Base-by-base conservation (phyloP, 2,888 invertebrate genomes). In the Epirrhoe tristata region DNA sequence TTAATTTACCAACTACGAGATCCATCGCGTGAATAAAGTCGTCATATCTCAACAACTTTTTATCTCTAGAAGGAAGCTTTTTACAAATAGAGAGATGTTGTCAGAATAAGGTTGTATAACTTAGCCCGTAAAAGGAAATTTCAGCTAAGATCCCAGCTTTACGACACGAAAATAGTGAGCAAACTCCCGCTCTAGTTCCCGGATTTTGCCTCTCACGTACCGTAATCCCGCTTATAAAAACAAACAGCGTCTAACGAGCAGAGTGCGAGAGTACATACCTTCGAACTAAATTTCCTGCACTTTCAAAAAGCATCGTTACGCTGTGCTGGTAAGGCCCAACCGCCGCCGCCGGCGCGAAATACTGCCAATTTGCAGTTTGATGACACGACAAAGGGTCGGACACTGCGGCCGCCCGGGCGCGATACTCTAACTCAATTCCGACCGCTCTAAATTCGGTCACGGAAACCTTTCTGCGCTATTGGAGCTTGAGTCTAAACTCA, bases 341-440 rank as follows among this genome's bases (percentile, higher is more conserved):
- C 58, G 74, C 69, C 57, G 64, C 66, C 72, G 69, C 70, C 67
- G 73, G 74, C 75, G 68, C 70, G 76, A 75, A 77, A 77, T 78
- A 81, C 88, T 89, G 84, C 83, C 90, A 91, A 91, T 91, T 91
- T 89, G 86, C 83, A 89, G 85, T 84, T 83, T 88, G 87, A 90
- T 88, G 89, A 88, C 77, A 81, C 82, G 84, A 88, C 89, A 90
- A 89, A 90, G 88, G 88, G 83, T 79, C 82, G 79, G 77, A 72
- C 70, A 75, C 75, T 69, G 72, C 71, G 79, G 74, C 73, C 73
- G 74, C 65, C 71, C 16, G 74, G 71, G 76, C 76, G 78, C 77
- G 78, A 80, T 75, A 70, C 78, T 77, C 78, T 84, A 86, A 87
- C 84, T 85, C 84, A 80, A 88, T 86, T 82, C 79, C 73, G 76